Evolutionary conservation across 2,888 invertebrate genomes (phyloP).

Genomic region (Tetragonula carbonaria): DNA sequence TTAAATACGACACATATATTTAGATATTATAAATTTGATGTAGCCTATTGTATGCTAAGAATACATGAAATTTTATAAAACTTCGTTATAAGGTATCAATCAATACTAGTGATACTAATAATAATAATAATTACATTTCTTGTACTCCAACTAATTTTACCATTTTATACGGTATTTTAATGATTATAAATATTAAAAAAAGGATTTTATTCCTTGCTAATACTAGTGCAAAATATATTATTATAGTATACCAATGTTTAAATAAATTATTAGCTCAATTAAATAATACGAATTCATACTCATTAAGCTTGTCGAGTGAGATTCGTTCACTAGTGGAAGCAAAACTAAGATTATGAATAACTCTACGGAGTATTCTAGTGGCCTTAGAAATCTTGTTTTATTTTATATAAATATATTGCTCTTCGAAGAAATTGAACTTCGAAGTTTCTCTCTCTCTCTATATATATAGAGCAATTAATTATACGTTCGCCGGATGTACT

Average conservation of each 20-base stretch:
- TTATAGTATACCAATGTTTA: constrained; percentile 20
- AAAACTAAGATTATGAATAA: constrained; percentile 49
- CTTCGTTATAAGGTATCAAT: constrained; percentile 27
- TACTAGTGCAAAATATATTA: constrained; percentile 9
- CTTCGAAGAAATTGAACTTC: constrained; percentile 26
- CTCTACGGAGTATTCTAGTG: constrained; percentile 69
- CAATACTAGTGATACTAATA: constrained; percentile 34
- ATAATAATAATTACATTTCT: constrained; percentile 34
- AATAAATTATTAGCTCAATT: constrained; percentile 46
- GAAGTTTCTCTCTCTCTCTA: constrained; percentile 40
- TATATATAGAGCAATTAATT: constrained; percentile 23
- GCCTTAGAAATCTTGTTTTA: constrained; percentile 72
- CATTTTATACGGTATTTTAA: constrained; percentile 49
- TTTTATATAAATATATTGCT: constrained; percentile 56
- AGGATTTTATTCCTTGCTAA: constrained; percentile 20
- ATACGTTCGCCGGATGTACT: constrained; percentile 24
- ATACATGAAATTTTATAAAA: constrained; percentile 42
- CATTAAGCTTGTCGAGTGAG: constrained; percentile 40
- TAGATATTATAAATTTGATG: constrained; percentile 39
- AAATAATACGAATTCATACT: constrained; percentile 35
- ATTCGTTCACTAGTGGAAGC: constrained; percentile 44
- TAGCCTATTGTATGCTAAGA: constrained; percentile 45
- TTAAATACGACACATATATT: constrained; percentile 36
- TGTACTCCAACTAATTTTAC: constrained; percentile 36
- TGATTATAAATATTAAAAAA: constrained; percentile 1